Base-by-base conservation (phyloP, 2,113 vertebrate genomes). In the Vombatus ursinus region DNA sequence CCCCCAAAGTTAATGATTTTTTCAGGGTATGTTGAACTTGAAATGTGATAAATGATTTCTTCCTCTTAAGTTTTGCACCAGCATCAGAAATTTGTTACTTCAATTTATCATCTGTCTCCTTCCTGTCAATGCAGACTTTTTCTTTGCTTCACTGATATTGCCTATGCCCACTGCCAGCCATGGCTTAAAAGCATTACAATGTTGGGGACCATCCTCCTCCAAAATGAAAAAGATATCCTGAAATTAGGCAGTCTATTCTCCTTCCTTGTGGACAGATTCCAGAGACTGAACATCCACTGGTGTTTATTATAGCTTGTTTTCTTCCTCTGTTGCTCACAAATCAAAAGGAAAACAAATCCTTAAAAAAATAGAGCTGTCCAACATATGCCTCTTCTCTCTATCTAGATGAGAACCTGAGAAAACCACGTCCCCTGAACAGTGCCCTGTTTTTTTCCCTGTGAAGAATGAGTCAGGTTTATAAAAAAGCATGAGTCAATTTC, bases 91-190 rank as follows among this genome's bases (percentile, higher is more conserved):
- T 47, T 90, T 95, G 25, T 94, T 91, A 26, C 50, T 93, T 91
- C 91, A 57, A 48, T 95, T 92, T 54, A 91, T 95, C 94, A 68
- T 50, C 52, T 3, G 1, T 95, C 96, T 95, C 96, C 16, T 25
- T 24, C 44, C 16, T 61, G 84, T 93, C 51, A 89, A 84, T 90
- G 90, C 84, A 22, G 91, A 47, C 91, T 93, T 25, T 53, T 77
- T 96, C 77, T 49, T 89, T 24, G 37, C 68, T 91, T 51, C 7
- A 0, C 28, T 4, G 7, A n/a, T 49, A 4, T 54, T 96, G 77
- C 11, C 23, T 25, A 84, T 91, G 19, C 52, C 84, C 51, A 77
- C 47, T 48, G 1, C 19, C 0, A 16, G 89, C 0, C 52, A 50
- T 2, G n/a, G 84, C 50, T 92, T 50, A 2, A 0, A 50, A 31